Evolutionary conservation across 1,140 invertebrate species (phyloP), one percentile per base, ranked within the genome.

Genomic region (Palaemon carinicauda): DNA sequence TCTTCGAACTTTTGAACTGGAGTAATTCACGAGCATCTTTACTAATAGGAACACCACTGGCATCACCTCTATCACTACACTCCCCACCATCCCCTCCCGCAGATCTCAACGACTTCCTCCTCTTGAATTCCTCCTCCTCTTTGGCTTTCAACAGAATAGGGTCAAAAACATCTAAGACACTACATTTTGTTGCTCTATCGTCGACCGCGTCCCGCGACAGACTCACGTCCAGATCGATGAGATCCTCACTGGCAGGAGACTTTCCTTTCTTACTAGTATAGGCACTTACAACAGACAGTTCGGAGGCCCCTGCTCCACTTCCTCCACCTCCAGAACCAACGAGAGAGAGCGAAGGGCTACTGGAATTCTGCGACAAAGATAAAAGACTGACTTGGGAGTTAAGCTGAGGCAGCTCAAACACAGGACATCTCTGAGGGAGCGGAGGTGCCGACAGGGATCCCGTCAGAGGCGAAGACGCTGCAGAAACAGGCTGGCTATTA

Each of bases 101-200:
- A 29, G 77, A 54, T 24, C 21, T 60, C 33, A 24, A 33, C 14
- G 15, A 19, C 15, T 51, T 41, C 19, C 29, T 80, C 79, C 33
- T 79, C 51, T n/a, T 51, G 19, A 51, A 21, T 33, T 87, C 54
- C 31, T 80, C 77, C 60, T 86, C 83, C 69, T 85, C 82, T 80
- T 87, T 87, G 71, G 69, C 85, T 81, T 87, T 87, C 31, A 87
- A 51, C 27, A 87, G 50, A 15, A 89, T 83, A 33, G 89, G 89
- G 82, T 89, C 89, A 78, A 89, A 89, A 14, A 80, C 89, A 75
- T 87, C 87, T 87, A 89, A 88, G 27, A 89, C 51, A 74, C 80
- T 89, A n/a, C 31, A 74, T 51, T 56, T 87, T 60, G 73, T 80
- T 85, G 50, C 80, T 29, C 24, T 33, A 51, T 21, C 27, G 60